Evolutionary conservation across 2,797 vertebrate genomes (phyloP).

Genomic region (Thaleichthys pacificus): DNA sequence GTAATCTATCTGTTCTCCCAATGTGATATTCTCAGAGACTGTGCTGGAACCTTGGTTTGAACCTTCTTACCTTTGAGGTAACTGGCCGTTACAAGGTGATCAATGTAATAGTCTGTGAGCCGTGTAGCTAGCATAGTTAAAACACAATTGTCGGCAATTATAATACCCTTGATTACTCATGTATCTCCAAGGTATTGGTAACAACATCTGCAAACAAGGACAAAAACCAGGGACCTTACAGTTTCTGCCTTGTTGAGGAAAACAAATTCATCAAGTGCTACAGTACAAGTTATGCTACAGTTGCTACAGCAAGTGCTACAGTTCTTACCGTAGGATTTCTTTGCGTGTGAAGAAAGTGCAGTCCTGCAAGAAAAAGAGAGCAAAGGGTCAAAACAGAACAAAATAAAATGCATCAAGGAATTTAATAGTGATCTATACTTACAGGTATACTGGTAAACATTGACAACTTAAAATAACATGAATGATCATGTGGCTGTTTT

Average conservation of each 20-base stretch:
- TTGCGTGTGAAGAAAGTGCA: constrained; percentile 98
- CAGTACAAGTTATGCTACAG: not conserved
- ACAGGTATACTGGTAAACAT: not conserved
- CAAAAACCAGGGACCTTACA: too few relatives aligned
- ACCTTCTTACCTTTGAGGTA: not conserved
- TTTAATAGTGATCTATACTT: not conserved
- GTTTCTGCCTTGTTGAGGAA: not conserved
- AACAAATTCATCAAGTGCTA: not conserved
- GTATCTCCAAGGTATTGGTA: not conserved
- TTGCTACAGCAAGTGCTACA: not conserved
- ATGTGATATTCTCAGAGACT: not conserved
- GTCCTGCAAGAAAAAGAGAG: constrained; percentile 79
- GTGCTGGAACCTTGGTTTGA: not conserved
- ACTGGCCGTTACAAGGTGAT: constrained; percentile 5
- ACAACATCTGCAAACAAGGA: not conserved
- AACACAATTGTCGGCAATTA: constrained; percentile 11
- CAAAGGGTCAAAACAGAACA: constrained; percentile 3
- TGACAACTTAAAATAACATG: not conserved
- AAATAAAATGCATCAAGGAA: constrained; percentile 4
- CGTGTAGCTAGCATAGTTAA: constrained; percentile 17
- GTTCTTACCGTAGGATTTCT: constrained; percentile 95
- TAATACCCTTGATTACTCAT: not conserved
- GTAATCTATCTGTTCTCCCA: constrained; percentile 40
- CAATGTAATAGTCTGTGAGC: constrained; percentile 12
- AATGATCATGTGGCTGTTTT: not conserved